A percentile compares a stretch with the other conserved stretches of the same genome.
These are phyloP conservation scores for Anoplophora glabripennis DNA, from an alignment of 1,140 invertebrate species.

Conservation along the genomic window DNA sequence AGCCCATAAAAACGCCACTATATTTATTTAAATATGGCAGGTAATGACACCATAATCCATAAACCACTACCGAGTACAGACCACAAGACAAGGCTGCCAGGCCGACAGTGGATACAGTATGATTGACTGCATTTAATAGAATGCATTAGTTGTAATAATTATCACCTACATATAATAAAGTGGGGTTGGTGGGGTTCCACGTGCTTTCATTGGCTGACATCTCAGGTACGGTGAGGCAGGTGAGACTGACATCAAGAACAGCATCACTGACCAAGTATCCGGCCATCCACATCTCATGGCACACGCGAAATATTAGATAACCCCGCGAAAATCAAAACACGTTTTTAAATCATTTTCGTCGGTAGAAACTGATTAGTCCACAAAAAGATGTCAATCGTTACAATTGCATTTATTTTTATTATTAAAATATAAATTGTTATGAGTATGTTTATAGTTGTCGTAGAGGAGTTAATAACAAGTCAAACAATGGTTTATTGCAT, in stretches of 20 bases:
- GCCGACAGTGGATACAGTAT: not conserved
- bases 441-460: slow-evolving; percentile 6
- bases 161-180: slow-evolving; percentile 13
- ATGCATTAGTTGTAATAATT: slow-evolving; percentile 14
- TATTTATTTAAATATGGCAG: no score
- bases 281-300: slow-evolving; percentile 3
- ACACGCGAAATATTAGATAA: not conserved
- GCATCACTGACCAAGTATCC: slow-evolving; percentile 18
- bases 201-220: slow-evolving; percentile 15
- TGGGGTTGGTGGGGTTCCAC: slow-evolving; percentile 6
- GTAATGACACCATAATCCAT: no score
- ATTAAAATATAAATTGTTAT: slow-evolving; percentile 8
- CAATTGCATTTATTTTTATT: slow-evolving; percentile 4
- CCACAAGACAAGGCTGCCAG: no score
- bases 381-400: slow-evolving; percentile 1
- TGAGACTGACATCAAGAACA: slow-evolving; percentile 18
- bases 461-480: slow-evolving; percentile 8
- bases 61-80: no score
- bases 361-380: slow-evolving; percentile 1
- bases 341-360: not conserved
- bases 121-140: slow-evolving; percentile 9
- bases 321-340: not conserved
- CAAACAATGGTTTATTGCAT: slow-evolving; percentile 15
- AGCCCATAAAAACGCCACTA: no score
- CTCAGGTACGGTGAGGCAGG: slow-evolving; percentile 18